These are phyloP conservation scores for Amazona guildingii DNA, from an alignment of 2,113 vertebrate species.

Conservation along the genomic window DNA sequence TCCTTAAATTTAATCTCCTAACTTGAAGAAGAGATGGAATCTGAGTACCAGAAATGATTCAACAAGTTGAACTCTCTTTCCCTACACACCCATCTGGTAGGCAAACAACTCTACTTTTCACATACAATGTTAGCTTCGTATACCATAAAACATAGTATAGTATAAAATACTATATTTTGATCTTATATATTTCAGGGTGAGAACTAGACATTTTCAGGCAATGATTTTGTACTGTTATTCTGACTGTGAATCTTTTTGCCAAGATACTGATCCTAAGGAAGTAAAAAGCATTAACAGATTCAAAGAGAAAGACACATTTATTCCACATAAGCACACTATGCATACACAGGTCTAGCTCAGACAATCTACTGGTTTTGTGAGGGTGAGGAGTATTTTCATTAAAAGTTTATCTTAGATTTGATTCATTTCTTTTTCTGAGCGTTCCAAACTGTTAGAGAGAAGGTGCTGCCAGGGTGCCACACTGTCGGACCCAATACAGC, in stretches of 20 bases:
- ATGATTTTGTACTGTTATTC: background rate
- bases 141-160: background rate
- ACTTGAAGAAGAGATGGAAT: background rate
- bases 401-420: background rate
- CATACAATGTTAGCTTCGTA: background rate
- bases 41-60: background rate
- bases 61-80: rapidly evolving
- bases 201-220: background rate
- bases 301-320: background rate
- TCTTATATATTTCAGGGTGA: background rate
- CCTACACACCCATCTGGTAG: rapidly evolving
- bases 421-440: background rate
- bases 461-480: background rate
- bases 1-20: background rate
- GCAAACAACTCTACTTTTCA: background rate
- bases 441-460: background rate
- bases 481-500: background rate
- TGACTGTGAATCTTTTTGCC: background rate
- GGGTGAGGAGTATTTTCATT: background rate
- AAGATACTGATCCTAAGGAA: background rate
- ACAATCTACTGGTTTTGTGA: background rate
- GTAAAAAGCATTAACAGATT: background rate
- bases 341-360: background rate
- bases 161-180: background rate
- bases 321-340: background rate